Evolutionary conservation across 2,888 invertebrate genomes (phyloP), one percentile per base, ranked within the genome.

Genomic region (Epinotia demarniana): DNA sequence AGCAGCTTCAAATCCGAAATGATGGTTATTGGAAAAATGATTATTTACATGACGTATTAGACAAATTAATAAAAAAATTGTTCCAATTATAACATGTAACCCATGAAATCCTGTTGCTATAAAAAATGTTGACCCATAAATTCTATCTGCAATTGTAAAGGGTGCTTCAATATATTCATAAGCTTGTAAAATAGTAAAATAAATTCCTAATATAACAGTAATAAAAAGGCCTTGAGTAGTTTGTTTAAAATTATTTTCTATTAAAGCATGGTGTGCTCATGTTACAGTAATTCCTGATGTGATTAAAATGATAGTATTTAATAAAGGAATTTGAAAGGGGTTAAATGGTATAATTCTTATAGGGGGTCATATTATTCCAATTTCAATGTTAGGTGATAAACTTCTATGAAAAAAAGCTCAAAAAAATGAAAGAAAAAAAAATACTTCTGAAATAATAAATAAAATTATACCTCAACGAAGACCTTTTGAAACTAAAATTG

Each of bases 51-150:
- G 89, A 0, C 90, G 90, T 76, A 90, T 84, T 79, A 88, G 82
- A 72, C 90, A 91, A 72, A 84, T 81, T 75, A 84, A 61, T 79
- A 90, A 75, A 78, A 90, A 91, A 79, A 88, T 81, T 60, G 90
- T 91, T 80, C 91, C 90, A 80, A 96, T 86, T 95, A 97, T 90
- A 62, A 97, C 96, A 93, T 97, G 97, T 71, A 96, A 18, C 3
- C 96, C 97, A 85, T 97, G 97, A 53, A 97, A 97, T 88, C 97
- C 97, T 76, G 96, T 97, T 73, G 96, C 95, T 86, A 97, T 93
- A 94, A 95, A 97, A 91, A 97, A 97, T 63, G 95, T 95, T 68
- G 96, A 95, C 0, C 96, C 96, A 89, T 96, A 97, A 82, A 95
- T 90, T 80, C 96, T 95, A 85, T 89, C 89, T 0, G 87, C 85